Evolutionary conservation across 2,113 vertebrate species (phyloP), one percentile per base, ranked within the genome.

Genomic region (Scalopus aquaticus): DNA sequence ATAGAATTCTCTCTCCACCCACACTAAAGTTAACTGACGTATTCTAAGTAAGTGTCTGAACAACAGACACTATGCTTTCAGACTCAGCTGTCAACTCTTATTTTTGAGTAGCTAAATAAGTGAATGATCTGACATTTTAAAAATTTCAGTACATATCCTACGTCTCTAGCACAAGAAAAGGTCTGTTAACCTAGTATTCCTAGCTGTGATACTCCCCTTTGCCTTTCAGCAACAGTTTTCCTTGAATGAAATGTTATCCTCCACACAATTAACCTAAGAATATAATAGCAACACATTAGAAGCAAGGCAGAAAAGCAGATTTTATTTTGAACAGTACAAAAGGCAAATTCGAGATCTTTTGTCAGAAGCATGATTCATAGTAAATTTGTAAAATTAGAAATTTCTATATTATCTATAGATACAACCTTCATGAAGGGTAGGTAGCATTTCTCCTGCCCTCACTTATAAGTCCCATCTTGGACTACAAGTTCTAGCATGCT

Each of bases 181-280:
- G n/a, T 94, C 95, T 94, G 82, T 95, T 90, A 88, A 89, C 86
- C 83, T 89, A 73, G 82, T 82, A 91, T 94, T 95, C 49, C 20
- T 89, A 81, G 58, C 93, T 89, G 73, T 83, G 83, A 95, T 86
- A 88, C 76, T 74, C 30, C 32, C 42, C 13, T 88, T 74, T 86
- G 58, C 79, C 69, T 94, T 80, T 82, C 17, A 76, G 56, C 44
- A 81, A 82, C 26, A 69, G 81, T 73, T 74, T 96, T 60, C 78
- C 77, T 80, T 95, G 86, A 96, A 94, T 95, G 88, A 80, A 84
- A 92, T 88, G 35, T 69, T 85, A 85, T 74, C 85, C 91, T 86
- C 85, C 82, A 90, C 60, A 92, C 77, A 35, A 65, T 76, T 49
- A 74, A 88, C 39, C 85, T 80, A 83, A 88, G 91, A 92, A 95